Evolutionary conservation across 1,140 invertebrate species (phyloP), one percentile per base, ranked within the genome.

Genomic region (Lepidostoma basale): DNA sequence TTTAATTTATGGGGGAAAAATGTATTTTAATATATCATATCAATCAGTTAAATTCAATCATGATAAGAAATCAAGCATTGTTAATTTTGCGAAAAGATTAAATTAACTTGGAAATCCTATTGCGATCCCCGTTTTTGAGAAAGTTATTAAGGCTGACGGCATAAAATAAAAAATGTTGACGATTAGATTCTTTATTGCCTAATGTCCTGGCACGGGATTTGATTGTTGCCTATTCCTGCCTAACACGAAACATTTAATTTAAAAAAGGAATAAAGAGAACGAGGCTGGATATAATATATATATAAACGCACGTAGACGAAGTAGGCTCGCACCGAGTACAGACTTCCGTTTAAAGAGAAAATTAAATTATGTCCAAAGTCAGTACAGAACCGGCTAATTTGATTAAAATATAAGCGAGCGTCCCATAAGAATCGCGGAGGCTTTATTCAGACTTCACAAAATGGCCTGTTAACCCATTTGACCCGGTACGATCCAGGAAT

Each of bases 331-430:
- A 20, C 39, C 14, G 12, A 9, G 16, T 58, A 39, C 16, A 25
- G n/a, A 26, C 59, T 62, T 28, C 59, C 40, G 59, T 26, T 25
- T 30, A 59, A 62, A 23, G 59, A 62, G 59, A 42, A 62, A 62
- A 62, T 62, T 62, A 28, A 62, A 62, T 62, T 62, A 44, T 39
- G 59, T 44, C 39, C 59, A 45, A 62, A 62, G 59, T 62, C 59
- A 44, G 39, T 62, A 62, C 59, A 25, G 25, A 62, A 26, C n/a
- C n/a, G 40, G 59, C 23, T 62, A 45, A 62, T 62, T 62, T 62
- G 59, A 62, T 62, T 62, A 62, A 62, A 62, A 44, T 62, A 62
- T 62, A 62, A 62, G 59, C 42, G 42, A 62, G 33, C 39, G 59
- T 62, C 59, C 59, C 59, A 42, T 45, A 62, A 62, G 59, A 62